Evolutionary conservation across 2,888 invertebrate species (phyloP).

Genomic region (Melanotus villosus): DNA sequence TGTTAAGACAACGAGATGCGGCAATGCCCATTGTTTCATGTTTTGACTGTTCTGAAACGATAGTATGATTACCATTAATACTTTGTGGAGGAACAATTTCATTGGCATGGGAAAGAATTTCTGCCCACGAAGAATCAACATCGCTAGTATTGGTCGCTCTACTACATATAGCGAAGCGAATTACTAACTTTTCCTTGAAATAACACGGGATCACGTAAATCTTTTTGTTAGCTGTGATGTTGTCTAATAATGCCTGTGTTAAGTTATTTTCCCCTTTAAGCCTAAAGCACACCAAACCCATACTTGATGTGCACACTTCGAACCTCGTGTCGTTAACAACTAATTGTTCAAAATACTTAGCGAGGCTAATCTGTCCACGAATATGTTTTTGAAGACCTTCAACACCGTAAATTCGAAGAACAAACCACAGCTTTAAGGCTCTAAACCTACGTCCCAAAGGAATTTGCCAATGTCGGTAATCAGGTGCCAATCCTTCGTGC

Average conservation of each 20-base stretch:
- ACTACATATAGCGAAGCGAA: conserved; percentile 92
- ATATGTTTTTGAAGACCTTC: conserved; percentile 90
- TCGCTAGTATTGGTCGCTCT: conserved; percentile 85
- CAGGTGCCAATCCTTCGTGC: conserved; percentile 89
- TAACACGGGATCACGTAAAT: conserved; percentile 95
- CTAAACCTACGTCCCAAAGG: conserved; percentile 94
- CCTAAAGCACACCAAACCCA: conserved; percentile 98
- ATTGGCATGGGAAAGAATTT: conserved; percentile 83
- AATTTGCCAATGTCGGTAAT: conserved; percentile 98
- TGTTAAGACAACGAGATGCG: not conserved
- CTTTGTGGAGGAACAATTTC: conserved; percentile 80
- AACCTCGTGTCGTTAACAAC: conserved; percentile 86
- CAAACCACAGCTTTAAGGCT: conserved; percentile 96
- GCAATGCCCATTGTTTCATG: conserved; percentile 4
- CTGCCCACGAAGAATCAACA: conserved; percentile 89
- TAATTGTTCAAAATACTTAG: conserved; percentile 88
- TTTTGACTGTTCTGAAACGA: not conserved
- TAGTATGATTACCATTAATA: conserved; percentile 62
- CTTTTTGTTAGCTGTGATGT: conserved; percentile 89
- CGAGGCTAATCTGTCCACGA: conserved; percentile 86
- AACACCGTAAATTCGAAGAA: conserved; percentile 89
- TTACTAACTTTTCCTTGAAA: conserved; percentile 85
- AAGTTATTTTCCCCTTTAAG: conserved; percentile 87
- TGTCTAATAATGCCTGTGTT: conserved; percentile 86
- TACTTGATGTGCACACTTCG: conserved; percentile 89